A percentile compares a stretch with the other conserved stretches of the same genome.
Conservation (phyloP, 2,797 vertebrate species). For the Poeciliopsis turneri region DNA sequence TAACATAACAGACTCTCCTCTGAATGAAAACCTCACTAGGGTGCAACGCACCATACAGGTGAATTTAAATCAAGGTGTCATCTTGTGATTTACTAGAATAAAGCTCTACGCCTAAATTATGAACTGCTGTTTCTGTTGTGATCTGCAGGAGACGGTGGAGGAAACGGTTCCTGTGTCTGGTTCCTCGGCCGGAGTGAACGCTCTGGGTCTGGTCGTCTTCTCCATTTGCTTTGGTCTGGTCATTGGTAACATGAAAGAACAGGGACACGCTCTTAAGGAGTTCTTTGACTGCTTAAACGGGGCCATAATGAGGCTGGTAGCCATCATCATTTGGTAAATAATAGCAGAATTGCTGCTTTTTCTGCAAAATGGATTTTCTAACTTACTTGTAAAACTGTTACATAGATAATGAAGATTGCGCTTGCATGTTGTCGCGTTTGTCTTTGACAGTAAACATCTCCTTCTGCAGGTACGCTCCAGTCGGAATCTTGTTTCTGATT, state of each 20-base stretch:
- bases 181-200: slow-evolving; percentile 91
- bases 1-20: slow-evolving; percentile 72
- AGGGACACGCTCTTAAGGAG: slow-evolving; percentile 86
- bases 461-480: slow-evolving; percentile 89
- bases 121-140: neutral
- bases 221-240: slow-evolving; percentile 95
- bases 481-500: slow-evolving; percentile 95
- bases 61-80: slow-evolving; percentile 3
- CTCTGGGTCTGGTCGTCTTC: slow-evolving; percentile 94
- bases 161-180: slow-evolving; percentile 88
- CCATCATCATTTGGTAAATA: slow-evolving; percentile 95
- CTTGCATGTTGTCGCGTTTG: neutral
- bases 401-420: no score
- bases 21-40: slow-evolving; percentile 82
- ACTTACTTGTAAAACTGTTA: neutral
- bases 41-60: slow-evolving; percentile 85
- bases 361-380: neutral
- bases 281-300: slow-evolving; percentile 97
- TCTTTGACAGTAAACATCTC: neutral
- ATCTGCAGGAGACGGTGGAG: slow-evolving; percentile 84
- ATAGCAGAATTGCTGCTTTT: neutral
- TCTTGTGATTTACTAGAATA: neutral
- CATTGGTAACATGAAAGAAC: slow-evolving; percentile 95
- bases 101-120: no score
- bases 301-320: slow-evolving; percentile 95